A percentile compares a stretch with the other conserved stretches of the same genome.
Evolutionary conservation across 2,797 vertebrate species (phyloP).

Genomic region (Sebastes kiyomatsui): DNA sequence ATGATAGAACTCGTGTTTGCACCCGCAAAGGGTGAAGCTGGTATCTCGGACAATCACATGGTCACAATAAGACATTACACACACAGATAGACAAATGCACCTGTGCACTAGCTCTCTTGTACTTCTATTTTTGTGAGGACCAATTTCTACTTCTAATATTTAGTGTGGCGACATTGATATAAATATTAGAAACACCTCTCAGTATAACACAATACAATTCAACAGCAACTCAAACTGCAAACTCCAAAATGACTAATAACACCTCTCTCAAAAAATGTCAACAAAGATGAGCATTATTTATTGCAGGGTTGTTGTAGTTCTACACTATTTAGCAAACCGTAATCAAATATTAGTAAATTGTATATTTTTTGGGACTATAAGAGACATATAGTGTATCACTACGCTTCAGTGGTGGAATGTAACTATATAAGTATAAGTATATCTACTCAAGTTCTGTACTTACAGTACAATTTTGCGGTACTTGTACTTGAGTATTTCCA

Average conservation of each 20-base stretch:
- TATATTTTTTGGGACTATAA: neutral
- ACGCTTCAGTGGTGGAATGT: neutral
- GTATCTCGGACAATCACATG: conserved; percentile 30
- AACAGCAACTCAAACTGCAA: neutral
- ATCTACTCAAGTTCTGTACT: too few species aligned
- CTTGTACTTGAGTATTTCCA: too few species aligned
- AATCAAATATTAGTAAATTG: neutral
- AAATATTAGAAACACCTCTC: neutral
- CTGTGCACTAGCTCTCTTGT: neutral
- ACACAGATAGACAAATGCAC: neutral
- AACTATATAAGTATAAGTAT: neutral
- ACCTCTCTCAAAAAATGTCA: neutral
- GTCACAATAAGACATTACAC: neutral
- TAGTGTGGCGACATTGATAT: too few species aligned
- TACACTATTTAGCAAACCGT: neutral
- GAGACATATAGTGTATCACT: neutral
- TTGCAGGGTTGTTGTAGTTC: neutral
- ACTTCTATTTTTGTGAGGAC: neutral
- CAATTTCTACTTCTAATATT: neutral
- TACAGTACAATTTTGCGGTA: too few species aligned
- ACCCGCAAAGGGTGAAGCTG: neutral
- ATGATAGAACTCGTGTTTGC: conserved; percentile 38
- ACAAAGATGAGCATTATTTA: neutral
- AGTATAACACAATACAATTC: too few species aligned
- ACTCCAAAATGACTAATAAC: neutral